A percentile compares a stretch with the other conserved stretches of the same genome.
These are phyloP conservation scores for Danaus plexippus DNA, from an alignment of 1,140 invertebrate species.

Conservation along the genomic window DNA sequence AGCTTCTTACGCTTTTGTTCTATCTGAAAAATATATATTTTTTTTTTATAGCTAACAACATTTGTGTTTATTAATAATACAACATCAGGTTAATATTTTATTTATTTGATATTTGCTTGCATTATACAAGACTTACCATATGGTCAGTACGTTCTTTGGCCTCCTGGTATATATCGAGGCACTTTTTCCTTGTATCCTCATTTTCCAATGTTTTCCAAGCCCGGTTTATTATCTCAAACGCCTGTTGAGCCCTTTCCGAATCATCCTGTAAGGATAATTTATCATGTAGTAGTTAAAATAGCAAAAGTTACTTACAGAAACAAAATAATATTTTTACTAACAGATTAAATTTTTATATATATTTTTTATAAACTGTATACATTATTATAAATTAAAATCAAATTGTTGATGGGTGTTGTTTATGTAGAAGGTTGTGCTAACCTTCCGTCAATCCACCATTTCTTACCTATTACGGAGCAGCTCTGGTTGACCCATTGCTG, in stretches of 20 bases:
- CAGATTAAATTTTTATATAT: neutral
- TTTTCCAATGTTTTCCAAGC: conserved; percentile 97
- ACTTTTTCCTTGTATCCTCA: conserved; percentile 94
- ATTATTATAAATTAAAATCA: no score
- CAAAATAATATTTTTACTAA: no score
- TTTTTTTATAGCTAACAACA: conserved; percentile 2
- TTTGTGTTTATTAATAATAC: neutral
- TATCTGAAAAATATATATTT: conserved; percentile 75
- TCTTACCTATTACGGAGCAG: conserved; percentile 52
- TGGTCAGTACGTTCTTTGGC: conserved; percentile 94
- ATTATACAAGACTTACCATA: conserved; percentile 77
- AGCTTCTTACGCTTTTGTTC: conserved; percentile 95
- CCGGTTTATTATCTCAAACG: conserved; percentile 96
- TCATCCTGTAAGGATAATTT: conserved; percentile 81
- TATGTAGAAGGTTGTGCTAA: no score
- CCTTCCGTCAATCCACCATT: conserved; percentile 13
- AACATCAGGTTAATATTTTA: neutral
- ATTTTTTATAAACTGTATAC: neutral
- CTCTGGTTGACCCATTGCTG: conserved; percentile 33
- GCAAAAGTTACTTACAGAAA: conserved; percentile 6
- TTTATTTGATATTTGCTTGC: conserved; percentile 11
- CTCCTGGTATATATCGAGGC: conserved; percentile 97
- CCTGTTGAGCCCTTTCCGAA: conserved; percentile 92
- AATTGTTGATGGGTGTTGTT: no score
- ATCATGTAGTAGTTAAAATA: no score